Conservation (phyloP, 2,113 vertebrate genomes). For the Podarcis cretensis region DNA sequence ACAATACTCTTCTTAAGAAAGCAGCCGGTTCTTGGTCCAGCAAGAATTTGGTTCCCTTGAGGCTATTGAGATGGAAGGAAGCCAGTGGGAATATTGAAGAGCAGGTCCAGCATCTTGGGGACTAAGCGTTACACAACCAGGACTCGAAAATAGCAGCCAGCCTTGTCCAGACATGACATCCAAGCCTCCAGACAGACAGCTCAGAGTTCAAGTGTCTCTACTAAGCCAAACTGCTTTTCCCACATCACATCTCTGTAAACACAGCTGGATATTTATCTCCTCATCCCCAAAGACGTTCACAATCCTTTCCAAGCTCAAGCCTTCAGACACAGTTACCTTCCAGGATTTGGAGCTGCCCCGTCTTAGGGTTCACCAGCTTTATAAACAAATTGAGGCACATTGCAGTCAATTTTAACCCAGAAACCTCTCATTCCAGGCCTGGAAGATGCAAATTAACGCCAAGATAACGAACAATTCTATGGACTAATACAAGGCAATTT, state of each 20-base stretch:
- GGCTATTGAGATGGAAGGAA: background rate
- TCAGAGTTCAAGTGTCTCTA: constrained; percentile 27
- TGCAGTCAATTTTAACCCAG: background rate
- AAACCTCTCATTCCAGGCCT: background rate
- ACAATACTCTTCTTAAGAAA: background rate
- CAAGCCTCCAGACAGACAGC: constrained; percentile 31
- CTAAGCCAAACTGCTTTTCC: constrained; percentile 32
- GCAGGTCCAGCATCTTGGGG: constrained; percentile 7
- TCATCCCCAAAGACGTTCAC: constrained; percentile 1
- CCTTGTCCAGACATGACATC: constrained; percentile 29
- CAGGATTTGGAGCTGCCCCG: background rate
- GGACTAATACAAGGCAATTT: background rate
- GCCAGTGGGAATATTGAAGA: background rate
- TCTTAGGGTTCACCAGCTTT: background rate
- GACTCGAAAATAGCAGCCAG: constrained; percentile 6
- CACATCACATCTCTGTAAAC: constrained; percentile 37
- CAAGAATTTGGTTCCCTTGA: background rate
- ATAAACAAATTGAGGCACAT: constrained; percentile 15
- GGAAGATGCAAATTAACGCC: background rate
- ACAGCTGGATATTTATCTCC: constrained; percentile 39
- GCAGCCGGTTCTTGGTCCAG: background rate
- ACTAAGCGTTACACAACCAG: background rate
- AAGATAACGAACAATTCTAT: background rate
- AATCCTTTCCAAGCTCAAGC: constrained; percentile 5
- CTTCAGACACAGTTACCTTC: constrained; percentile 25